Evolutionary conservation across 64 coral and sea anemone genomes (phyloP).

Genomic region (Hydrozoanthus tunicans): DNA sequence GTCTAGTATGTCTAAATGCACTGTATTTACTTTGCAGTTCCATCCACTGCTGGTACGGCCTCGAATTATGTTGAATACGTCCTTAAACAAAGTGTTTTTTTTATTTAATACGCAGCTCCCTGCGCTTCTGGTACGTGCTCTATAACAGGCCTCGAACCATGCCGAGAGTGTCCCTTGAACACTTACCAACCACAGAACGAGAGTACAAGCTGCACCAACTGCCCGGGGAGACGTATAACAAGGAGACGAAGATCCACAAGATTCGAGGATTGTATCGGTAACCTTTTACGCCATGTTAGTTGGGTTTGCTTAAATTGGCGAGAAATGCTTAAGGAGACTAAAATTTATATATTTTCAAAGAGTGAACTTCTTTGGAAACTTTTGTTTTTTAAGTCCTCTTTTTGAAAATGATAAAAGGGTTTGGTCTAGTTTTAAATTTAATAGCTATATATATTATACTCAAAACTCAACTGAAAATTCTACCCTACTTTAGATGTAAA

Average conservation of each 20-base stretch:
- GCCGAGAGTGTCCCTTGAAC: neutral
- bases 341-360: too few species aligned
- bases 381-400: too few species aligned
- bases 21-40: neutral
- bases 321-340: too few species aligned
- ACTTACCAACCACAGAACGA: neutral
- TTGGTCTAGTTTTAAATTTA: neutral
- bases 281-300: neutral
- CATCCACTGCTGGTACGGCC: neutral
- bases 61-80: too few species aligned
- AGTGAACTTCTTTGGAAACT: too few species aligned
- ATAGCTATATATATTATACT: neutral
- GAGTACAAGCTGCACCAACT: slow-evolving; percentile 26
- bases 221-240: slow-evolving; percentile 9
- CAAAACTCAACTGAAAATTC: neutral
- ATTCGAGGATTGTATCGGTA: slow-evolving; percentile 2
- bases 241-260: neutral
- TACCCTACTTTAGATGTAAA: neutral
- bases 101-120: neutral
- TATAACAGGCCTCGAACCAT: neutral
- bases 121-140: slow-evolving; percentile 12
- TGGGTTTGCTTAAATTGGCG: neutral
- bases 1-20: too few species aligned
- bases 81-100: too few species aligned
- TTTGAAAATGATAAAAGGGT: too few species aligned